These are phyloP conservation scores for Caenorhabditis tropicalis DNA, from an alignment of 1,140 invertebrate genomes.

Conservation along the genomic window DNA sequence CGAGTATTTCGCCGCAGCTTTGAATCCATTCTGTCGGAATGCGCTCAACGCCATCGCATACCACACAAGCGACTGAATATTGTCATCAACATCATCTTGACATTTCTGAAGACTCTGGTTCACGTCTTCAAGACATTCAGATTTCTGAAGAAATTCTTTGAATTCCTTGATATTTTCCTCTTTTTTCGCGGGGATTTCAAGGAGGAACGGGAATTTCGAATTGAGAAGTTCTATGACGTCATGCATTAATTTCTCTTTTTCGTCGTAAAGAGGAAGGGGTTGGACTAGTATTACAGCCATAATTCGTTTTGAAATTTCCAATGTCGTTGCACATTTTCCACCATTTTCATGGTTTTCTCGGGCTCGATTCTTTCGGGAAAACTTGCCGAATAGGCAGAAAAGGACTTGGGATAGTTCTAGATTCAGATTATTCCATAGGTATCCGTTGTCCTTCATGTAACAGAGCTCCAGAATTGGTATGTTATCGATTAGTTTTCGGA, in stretches of 20 bases:
- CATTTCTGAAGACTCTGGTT: not conserved
- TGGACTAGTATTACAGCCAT: not conserved
- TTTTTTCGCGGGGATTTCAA: not conserved
- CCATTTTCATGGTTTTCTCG: constrained; percentile 19
- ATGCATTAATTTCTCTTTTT: constrained; percentile 4
- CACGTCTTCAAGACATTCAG: not conserved
- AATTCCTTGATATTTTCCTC: not conserved
- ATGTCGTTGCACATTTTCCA: not conserved
- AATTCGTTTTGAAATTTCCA: not conserved
- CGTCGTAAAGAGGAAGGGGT: constrained; percentile 4
- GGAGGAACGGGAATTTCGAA: not conserved
- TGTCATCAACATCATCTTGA: not conserved
- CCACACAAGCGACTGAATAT: not conserved
- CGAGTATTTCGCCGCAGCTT: not conserved
- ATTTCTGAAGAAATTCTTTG: not conserved
- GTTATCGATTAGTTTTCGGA: not conserved
- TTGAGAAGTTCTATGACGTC: not conserved
- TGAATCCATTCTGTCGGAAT: not conserved
- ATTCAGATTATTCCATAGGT: not conserved
- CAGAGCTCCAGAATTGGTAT: constrained; percentile 10
- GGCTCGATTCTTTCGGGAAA: not conserved
- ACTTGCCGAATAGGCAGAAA: not conserved
- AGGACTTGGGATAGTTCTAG: not conserved
- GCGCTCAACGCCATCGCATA: not conserved
- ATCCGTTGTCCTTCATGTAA: constrained; percentile 2